phyloP scores from a whole-genome alignment of 2,113 vertebrate genomes.

The Laticauda colubrina region DNA sequence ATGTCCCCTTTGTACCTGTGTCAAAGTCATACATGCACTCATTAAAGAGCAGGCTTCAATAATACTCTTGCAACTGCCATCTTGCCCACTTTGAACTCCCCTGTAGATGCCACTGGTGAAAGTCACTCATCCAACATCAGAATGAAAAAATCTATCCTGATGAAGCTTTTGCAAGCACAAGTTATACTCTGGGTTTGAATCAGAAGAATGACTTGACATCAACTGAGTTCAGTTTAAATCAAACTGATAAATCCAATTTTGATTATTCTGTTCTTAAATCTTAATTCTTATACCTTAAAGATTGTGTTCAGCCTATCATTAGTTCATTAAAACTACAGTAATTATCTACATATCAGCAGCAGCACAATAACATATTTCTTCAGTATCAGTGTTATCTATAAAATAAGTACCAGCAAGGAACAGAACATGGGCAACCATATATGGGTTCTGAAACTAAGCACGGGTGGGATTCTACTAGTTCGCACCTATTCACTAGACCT shows the following conservation, averaged over 20 bases:
- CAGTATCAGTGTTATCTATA: not conserved
- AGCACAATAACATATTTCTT: not conserved
- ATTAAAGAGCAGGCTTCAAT: not conserved
- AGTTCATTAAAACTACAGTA: not conserved
- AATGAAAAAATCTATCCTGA: not conserved
- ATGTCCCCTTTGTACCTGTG: not conserved
- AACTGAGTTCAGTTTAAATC: not conserved
- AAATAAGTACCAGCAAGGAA: not conserved
- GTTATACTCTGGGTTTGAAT: not conserved
- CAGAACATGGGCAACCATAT: not conserved
- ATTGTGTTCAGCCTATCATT: not conserved
- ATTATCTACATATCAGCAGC: not conserved
- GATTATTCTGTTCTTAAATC: not conserved
- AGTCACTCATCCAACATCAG: not conserved
- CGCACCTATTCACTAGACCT: too few relatives aligned
- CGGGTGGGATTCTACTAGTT: too few relatives aligned
- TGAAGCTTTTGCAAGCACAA: not conserved
- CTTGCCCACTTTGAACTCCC: not conserved
- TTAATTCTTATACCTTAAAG: not conserved
- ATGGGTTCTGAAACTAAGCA: not conserved
- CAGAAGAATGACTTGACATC: not conserved
- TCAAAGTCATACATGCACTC: not conserved
- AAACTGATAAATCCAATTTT: not conserved
- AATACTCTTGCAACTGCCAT: not conserved
- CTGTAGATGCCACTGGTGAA: not conserved